These are phyloP conservation scores for Pedionomus torquatus DNA, from an alignment of 2,113 vertebrate species.

Conservation along the genomic window DNA sequence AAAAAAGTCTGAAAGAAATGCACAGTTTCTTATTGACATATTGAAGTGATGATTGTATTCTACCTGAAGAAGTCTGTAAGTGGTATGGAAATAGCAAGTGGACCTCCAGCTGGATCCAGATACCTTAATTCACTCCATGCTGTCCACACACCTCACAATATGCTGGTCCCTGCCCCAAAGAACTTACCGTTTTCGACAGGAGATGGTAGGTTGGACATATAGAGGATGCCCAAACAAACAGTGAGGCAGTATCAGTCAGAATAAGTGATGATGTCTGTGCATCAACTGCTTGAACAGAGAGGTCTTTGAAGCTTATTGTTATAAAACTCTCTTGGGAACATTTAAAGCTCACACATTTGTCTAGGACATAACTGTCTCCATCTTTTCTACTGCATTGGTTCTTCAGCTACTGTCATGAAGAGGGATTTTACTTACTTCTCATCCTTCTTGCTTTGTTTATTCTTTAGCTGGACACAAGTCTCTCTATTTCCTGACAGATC, in stretches of 20 bases:
- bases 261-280: neutral
- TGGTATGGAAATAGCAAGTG: neutral
- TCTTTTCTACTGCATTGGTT: neutral
- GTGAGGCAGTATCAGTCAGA: neutral
- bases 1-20: neutral
- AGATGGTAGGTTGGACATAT: neutral
- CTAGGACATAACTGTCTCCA: neutral
- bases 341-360: neutral
- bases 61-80: neutral
- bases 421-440: conserved; percentile 25
- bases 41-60: neutral
- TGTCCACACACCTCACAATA: neutral
- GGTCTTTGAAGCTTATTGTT: neutral
- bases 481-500: neutral
- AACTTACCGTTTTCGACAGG: neutral
- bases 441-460: neutral
- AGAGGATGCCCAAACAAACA: neutral
- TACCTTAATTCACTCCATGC: neutral
- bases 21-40: neutral
- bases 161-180: neutral
- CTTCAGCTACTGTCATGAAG: neutral
- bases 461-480: neutral
- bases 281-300: neutral
- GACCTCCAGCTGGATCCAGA: neutral
- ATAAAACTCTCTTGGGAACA: neutral